Evolutionary conservation across 1,140 invertebrate species (phyloP), one percentile per base, ranked within the genome.

Genomic region (Antheraea pernyi): DNA sequence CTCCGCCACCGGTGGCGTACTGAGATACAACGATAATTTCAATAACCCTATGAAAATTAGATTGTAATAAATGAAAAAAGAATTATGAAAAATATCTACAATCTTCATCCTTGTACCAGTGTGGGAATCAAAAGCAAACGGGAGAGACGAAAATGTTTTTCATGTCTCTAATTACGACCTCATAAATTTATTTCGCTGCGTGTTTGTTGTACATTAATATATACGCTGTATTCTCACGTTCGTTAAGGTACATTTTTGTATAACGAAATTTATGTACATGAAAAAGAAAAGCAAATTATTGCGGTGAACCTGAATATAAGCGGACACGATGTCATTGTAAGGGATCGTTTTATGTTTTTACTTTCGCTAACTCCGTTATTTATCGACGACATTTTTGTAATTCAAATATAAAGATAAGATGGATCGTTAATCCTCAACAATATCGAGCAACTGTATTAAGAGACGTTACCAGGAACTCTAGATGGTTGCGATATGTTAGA

Each of bases 131-230:
- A 36, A 71, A 59, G n/a, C 58, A 58, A 60, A 71, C 39, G 62
- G 59, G 59, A 67, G 19, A 18, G 39, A 13, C 59, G 37, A 30
- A 48, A 67, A 71, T 66, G 64, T 67, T 65, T 70, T 71, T 59
- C 64, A 48, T 48, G 18, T 1, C 64, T 42, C 65, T 71, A 39
- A 67, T 71, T 71, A 61, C 65, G 58, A 42, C 10, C 18, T 60
- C 10, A 39, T 67, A 60, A 67, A 67, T 67, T 48, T 48, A 48
- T 48, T 48, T 11, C 13, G 13, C 46, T 13, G 13, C 11, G 46
- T 48, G 13, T 48, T n/a, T 48, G 7, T 3, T 48, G 7, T 48
- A 48, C 46, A 48, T 48, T 48, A 6, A 48, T 9, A 48, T 48
- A 48, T 7, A 48, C 46, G 46, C 46, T 13, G 46, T 48, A 48